Base-by-base conservation (phyloP, 2,113 vertebrate species). In the Acanthochromis polyacanthus region DNA sequence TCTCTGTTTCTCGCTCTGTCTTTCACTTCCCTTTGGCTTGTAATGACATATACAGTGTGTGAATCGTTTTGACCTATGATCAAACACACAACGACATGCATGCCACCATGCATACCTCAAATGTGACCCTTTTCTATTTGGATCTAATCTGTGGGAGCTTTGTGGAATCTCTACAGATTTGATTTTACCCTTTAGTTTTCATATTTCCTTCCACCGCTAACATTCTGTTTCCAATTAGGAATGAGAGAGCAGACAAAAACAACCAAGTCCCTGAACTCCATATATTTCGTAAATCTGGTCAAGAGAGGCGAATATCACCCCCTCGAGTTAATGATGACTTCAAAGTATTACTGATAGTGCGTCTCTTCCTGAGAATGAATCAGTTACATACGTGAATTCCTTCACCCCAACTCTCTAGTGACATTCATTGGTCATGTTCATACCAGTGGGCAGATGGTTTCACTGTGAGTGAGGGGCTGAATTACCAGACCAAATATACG, bases 211-310 rank as follows among this genome's bases (percentile, higher is more conserved):
- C 64, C 17, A 75, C 30, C 3, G 5, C 6, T 15, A 52, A 38
- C 53, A 40, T 17, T 62, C 72, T 83, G 81, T 16, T 77, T 85
- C 66, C 61, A 75, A 65, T 87, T 62, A 78, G 5, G 3, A 51
- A 38, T 48, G 12, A 66, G 46, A 48, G 17, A 51, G 52, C 25
- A 10, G 36, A 68, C 19, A 45, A 40, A 65, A n/a, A 32, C 16
- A 38, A 3, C 36, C 1, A 40, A 51, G 14, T 71, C 69, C 43
- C 32, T 40, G 8, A 55, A 56, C 53, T 32, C 25, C 0, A 1
- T 3, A 10, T 57, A 4, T 56, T 66, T 80, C 4, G 0, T 16
- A 51, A 71, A 38, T 59, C 17, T 22, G 17, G 8, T 57, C 9
- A 15, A 10, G 10, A 23, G 10, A 4, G 3, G 12, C 0, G 3